Evolutionary conservation across 2,888 invertebrate genomes (phyloP), one percentile per base, ranked within the genome.

Genomic region (Xestoiulus laeticollis): DNA sequence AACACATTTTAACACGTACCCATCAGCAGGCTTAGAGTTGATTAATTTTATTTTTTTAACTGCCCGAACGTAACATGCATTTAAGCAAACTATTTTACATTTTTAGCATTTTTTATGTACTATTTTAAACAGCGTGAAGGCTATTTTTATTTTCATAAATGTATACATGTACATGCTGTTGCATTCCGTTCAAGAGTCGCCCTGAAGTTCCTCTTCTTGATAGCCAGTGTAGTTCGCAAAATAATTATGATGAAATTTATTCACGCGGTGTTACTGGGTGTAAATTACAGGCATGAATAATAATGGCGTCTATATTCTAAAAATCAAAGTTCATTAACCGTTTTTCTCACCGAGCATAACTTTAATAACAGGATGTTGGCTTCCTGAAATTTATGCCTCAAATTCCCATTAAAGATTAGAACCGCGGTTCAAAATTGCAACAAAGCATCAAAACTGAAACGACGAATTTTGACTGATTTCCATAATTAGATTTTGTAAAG

Each of bases 311-410:
- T 68, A 68, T 22, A 68, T 68, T 68, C 5, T 22, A 68, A n/a
- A 68, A 68, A 68, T n/a, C 59, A 68, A 68, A 68, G 59, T 68
- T 68, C 59, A 26, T 68, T 68, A 68, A 68, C 59, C 59, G 59
- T n/a, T 68, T n/a, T 68, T 68, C 59, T 68, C 59, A 68, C 59
- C 22, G 59, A 68, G 59, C 22, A 68, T 3, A 68, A 68, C 22
- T 68, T 68, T 68, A 68, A 68, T 68, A 68, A 68, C 59, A 68
- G 59, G 59, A 68, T 68, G 59, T 68, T 68, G 59, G 59, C 59
- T 68, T 68, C 59, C 59, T 68, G 59, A 68, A 22, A 68, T 68
- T 68, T 68, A 68, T 68, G 59, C 59, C 22, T 22, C n/a, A 68
- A 68, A 68, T 68, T 22, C 59, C 22, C 59, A 68, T 68, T 68